These are phyloP conservation scores for Lates calcarifer DNA, from an alignment of 2,113 vertebrate species.

Conservation along the genomic window DNA sequence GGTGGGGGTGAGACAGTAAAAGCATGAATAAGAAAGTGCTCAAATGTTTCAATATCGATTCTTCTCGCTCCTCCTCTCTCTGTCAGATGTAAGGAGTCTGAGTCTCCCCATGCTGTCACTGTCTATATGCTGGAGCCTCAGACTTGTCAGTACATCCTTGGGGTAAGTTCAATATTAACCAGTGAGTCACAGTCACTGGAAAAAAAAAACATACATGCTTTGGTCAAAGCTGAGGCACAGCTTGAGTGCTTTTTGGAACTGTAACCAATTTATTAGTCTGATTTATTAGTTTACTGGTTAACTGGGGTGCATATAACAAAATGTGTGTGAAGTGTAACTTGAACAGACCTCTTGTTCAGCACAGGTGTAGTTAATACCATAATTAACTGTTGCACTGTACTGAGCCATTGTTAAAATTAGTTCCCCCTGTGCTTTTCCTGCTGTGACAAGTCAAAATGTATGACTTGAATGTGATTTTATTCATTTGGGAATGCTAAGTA, in stretches of 20 bases:
- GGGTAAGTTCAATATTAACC: constrained; percentile 85
- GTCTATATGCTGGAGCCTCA: constrained; percentile 98
- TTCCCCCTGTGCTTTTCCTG: too few relatives aligned
- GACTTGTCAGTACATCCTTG: constrained; percentile 97
- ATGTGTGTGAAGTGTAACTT: neutral
- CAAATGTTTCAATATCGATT: constrained; percentile 16
- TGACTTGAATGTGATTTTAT: neutral
- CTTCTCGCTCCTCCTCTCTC: constrained; percentile 11
- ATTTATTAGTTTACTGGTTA: neutral
- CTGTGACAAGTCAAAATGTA: too few relatives aligned
- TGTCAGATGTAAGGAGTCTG: constrained; percentile 96
- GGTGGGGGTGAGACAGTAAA: neutral
- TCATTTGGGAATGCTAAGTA: neutral
- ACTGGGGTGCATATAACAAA: neutral
- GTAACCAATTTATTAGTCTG: neutral
- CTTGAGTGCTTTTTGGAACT: neutral
- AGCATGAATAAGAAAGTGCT: constrained; percentile 6
- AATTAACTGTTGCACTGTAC: too few relatives aligned
- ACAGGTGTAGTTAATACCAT: too few relatives aligned
- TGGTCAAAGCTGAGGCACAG: neutral
- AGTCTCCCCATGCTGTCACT: constrained; percentile 98
- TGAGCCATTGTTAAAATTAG: too few relatives aligned
- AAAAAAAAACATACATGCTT: neutral
- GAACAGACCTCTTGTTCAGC: neutral
- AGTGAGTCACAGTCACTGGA: constrained; percentile 2